phyloP scores from a whole-genome alignment of 1,140 invertebrate species.

The Reticulitermes speratus region DNA sequence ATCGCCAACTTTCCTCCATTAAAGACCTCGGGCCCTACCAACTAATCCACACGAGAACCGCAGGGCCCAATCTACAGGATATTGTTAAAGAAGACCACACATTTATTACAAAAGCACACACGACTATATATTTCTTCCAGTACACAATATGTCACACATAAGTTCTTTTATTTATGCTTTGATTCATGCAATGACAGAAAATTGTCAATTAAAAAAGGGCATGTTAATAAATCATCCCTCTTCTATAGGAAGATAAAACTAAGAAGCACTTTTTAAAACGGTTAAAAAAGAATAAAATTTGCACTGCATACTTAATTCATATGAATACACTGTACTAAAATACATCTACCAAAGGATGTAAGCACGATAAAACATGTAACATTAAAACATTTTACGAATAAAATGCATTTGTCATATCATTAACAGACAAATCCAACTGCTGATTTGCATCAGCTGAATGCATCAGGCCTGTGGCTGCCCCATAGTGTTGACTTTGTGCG shows the following conservation, averaged over 20 bases:
- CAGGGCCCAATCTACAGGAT: no score
- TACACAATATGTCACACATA: background rate
- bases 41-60: no score
- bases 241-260: background rate
- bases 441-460: slow-evolving; percentile 5
- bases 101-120: background rate
- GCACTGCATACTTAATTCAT: background rate
- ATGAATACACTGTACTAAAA: background rate
- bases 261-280: background rate
- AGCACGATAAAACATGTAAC: slow-evolving; percentile 15
- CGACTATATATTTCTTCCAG: slow-evolving; percentile 12
- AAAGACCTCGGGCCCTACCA: no score
- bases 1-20: no score
- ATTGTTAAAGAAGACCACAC: background rate
- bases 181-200: slow-evolving; percentile 3
- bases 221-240: background rate
- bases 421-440: slow-evolving; percentile 27
- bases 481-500: slow-evolving; percentile 11
- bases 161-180: background rate
- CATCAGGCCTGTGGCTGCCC: slow-evolving; percentile 1
- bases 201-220: background rate
- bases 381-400: slow-evolving; percentile 21
- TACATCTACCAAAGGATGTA: background rate
- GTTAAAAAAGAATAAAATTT: background rate
- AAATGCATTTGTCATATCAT: slow-evolving; percentile 31